A percentile compares a stretch with the other conserved stretches of the same genome.
phyloP scores from a whole-genome alignment of 2,797 vertebrate genomes.

The Micropoecilia bifurca region DNA sequence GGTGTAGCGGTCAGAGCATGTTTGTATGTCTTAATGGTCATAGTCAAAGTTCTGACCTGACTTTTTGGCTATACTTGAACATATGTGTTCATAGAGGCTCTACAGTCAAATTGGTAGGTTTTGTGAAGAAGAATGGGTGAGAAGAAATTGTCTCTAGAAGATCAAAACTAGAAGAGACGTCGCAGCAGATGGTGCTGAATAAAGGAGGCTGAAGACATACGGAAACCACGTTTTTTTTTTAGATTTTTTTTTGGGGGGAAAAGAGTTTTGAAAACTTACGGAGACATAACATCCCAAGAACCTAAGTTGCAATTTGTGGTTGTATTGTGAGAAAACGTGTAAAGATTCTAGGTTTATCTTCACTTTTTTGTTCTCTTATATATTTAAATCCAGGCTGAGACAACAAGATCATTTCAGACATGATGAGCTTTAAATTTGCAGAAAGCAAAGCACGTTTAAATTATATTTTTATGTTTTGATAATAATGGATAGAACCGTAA shows the following conservation, averaged over 20 bases:
- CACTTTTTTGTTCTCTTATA: not conserved
- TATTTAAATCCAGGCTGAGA: not conserved
- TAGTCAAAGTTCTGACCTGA: not conserved
- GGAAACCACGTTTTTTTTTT: not conserved
- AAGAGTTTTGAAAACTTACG: not conserved
- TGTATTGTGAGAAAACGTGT: not conserved
- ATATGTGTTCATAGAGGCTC: not conserved
- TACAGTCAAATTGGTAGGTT: not conserved
- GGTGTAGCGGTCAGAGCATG: not conserved
- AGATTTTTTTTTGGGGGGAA: not conserved
- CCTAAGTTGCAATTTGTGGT: not conserved
- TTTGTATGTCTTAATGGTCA: not conserved
- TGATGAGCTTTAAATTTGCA: not conserved
- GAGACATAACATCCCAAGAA: not conserved
- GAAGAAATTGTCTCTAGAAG: not conserved
- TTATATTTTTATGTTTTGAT: constrained; percentile 4
- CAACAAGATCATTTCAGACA: not conserved
- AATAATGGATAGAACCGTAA: not conserved
- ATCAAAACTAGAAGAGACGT: too few species aligned
- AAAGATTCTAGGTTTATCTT: not conserved
- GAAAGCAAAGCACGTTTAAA: not conserved
- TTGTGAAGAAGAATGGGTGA: not conserved
- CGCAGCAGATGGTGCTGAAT: not conserved
- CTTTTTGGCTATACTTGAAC: not conserved
- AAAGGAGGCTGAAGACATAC: not conserved